Evolutionary conservation across 1,140 invertebrate genomes (phyloP).

Genomic region (Oscheius sp.): DNA sequence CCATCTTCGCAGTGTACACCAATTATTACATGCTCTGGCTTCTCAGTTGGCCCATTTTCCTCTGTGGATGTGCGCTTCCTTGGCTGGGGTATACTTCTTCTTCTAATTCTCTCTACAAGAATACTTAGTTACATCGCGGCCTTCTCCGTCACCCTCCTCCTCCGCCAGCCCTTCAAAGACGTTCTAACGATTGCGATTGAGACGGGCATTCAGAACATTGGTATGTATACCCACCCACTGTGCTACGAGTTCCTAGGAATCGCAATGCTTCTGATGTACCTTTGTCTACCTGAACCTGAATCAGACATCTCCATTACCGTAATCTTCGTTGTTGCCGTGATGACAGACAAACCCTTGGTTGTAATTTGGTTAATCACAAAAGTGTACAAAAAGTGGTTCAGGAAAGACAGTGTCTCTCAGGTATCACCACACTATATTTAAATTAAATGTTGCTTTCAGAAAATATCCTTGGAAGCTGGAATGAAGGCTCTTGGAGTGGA

Average conservation of each 20-base stretch:
- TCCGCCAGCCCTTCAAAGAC: conserved; percentile 47
- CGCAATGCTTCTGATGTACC: conserved; percentile 33
- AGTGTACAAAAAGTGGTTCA: neutral
- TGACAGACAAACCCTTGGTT: conserved; percentile 42
- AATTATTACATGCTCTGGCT: conserved; percentile 86
- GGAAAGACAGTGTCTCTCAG: neutral
- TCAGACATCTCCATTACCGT: conserved; percentile 38
- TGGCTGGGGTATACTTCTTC: no score
- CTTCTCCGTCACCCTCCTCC: conserved; percentile 58
- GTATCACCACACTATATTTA: no score
- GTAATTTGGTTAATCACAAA: conserved; percentile 4
- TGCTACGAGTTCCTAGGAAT: conserved; percentile 35
- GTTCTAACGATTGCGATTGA: conserved; percentile 63
- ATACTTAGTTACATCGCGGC: conserved; percentile 62
- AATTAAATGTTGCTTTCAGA: no score
- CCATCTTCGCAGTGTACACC: conserved; percentile 81
- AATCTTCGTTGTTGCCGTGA: conserved; percentile 32
- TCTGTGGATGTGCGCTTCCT: conserved; percentile 60
- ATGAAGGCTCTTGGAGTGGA: no score
- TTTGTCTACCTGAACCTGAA: conserved; percentile 38
- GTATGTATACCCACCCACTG: conserved; percentile 37
- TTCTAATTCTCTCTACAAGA: no score
- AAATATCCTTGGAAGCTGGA: no score
- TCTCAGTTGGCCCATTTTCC: conserved; percentile 68
- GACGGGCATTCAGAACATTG: conserved; percentile 64